phyloP scores from a whole-genome alignment of 2,888 invertebrate genomes.

The Caenorhabditis uteleia region DNA sequence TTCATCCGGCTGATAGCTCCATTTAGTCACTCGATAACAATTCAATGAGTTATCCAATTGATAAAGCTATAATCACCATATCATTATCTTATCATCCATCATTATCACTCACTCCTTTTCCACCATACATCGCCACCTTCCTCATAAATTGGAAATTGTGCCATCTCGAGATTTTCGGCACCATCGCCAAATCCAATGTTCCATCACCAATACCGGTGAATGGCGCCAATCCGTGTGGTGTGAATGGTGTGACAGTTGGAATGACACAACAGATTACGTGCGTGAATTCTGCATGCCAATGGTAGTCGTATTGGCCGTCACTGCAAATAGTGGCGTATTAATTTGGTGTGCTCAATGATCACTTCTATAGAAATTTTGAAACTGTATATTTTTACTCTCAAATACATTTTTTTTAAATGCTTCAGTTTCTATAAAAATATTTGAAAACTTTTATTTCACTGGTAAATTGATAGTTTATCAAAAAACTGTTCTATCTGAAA shows the following conservation, averaged over 20 bases:
- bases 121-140: slow-evolving; percentile 67
- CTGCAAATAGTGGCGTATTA: slow-evolving; percentile 16
- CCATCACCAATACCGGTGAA: slow-evolving; percentile 65
- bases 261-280: slow-evolving; percentile 68
- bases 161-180: slow-evolving; percentile 62
- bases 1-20: slow-evolving; percentile 62
- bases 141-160: slow-evolving; percentile 66
- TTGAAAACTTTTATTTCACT: too few species aligned
- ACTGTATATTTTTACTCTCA: neutral
- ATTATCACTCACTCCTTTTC: slow-evolving; percentile 50
- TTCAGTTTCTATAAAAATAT: too few species aligned
- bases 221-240: slow-evolving; percentile 64
- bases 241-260: slow-evolving; percentile 64
- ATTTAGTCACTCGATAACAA: slow-evolving; percentile 63
- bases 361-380: neutral
- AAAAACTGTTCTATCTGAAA: too few species aligned
- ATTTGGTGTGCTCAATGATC: neutral
- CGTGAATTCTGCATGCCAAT: slow-evolving; percentile 59
- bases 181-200: slow-evolving; percentile 63
- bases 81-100: neutral
- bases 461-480: too few species aligned
- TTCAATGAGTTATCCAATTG: slow-evolving; percentile 53
- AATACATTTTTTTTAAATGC: too few species aligned
- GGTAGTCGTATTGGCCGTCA: slow-evolving; percentile 44
- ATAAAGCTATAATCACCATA: slow-evolving; percentile 48